Percentiles rank a stretch among this genome's conserved stretches.
Evolutionary conservation across 2,888 invertebrate genomes (phyloP).

Genomic region (Escarpia spicata): DNA sequence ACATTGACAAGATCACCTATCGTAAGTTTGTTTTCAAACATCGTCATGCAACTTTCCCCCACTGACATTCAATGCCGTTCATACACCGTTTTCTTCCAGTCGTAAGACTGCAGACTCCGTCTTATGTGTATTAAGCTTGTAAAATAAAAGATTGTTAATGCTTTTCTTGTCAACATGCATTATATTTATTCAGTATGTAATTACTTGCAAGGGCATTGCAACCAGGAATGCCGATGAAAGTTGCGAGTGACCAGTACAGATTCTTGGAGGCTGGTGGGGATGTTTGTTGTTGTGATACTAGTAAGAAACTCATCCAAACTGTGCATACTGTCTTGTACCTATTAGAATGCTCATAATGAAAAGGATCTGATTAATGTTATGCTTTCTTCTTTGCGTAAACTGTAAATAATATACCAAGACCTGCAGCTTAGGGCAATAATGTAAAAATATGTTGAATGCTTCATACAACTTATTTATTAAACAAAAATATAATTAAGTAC

Average conservation of each 20-base stretch:
- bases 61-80: not conserved
- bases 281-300: not conserved
- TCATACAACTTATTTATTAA: not conserved
- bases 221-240: not conserved
- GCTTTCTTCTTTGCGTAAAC: not conserved
- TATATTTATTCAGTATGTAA: too few relatives aligned
- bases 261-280: not conserved
- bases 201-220: not conserved
- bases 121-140: not conserved
- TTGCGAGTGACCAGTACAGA: not conserved
- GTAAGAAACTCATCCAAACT: too few relatives aligned
- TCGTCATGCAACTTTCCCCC: not conserved
- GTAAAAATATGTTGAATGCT: too few relatives aligned
- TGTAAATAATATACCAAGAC: too few relatives aligned
- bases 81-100: not conserved
- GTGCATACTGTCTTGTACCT: not conserved
- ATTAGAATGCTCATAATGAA: not conserved
- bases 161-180: not conserved
- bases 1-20: too few relatives aligned
- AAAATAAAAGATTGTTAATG: not conserved
- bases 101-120: not conserved
- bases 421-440: too few relatives aligned
- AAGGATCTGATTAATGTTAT: slow-evolving; percentile 1
- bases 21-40: not conserved
- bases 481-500: not conserved